Base-by-base conservation (phyloP, 53 echinoderm and acorn worm genomes). In the Pentamera pediparva region DNA sequence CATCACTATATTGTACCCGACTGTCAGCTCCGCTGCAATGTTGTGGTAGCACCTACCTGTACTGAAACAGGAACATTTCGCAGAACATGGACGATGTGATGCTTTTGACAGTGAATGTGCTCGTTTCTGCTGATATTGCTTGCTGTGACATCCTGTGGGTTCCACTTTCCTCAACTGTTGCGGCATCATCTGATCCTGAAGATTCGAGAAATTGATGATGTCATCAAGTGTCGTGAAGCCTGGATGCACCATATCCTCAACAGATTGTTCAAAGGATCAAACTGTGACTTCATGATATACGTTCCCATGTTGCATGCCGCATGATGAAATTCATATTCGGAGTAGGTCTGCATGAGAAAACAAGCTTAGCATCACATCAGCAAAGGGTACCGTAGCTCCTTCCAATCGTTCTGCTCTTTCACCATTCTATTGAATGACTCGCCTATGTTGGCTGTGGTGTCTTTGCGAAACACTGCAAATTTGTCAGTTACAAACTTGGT, bases 21-120 rank as follows among this genome's bases (percentile, higher is more conserved):
- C 12, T 35, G 61, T 35, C 61, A 61, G 32, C 32, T 61, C 32
- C 30, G 33, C 61, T 2, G 61, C 61, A 4, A 61, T 8, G 12
- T 34, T 61, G 32, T 61, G 61, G 61, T 61, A 61, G 61, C 61
- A 61, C 33, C 4, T 32, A 0, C 61, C 61, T 31, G 61, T 61
- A 19, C 61, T 61, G 32, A 1, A 0, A 35, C 61, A 59, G 6
- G 59, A 27, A 59, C 59, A 59, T 22, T 59, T 59, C 28, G 59
- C 5, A 17, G 61, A 35, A 13, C 10, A 5, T 31, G 4, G 6
- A 4, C 3, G 32, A 31, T 2, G 61, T 30, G 6, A 61, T 3
- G 12, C 61, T 61, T 32, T n/a, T 3, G 11, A 61, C 61, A 2
- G 61, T 61, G 4, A 61, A 3, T 0, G 61, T 34, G 6, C 6